phyloP scores from a whole-genome alignment of 2,797 vertebrate species.

The Poecilia picta region DNA sequence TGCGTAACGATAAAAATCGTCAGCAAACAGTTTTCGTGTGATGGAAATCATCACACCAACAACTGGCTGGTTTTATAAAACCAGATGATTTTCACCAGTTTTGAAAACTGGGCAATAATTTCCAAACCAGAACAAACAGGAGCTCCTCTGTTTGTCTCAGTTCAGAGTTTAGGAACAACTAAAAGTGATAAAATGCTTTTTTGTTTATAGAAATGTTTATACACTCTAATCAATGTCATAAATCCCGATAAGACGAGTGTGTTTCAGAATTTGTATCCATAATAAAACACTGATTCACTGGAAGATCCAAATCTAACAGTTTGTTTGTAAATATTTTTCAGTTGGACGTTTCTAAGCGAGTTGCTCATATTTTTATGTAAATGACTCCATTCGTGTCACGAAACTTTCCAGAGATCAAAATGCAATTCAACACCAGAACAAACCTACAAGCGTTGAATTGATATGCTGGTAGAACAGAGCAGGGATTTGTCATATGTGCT shows the following conservation, averaged over 20 bases:
- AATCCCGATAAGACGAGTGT: neutral
- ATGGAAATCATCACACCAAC: no score
- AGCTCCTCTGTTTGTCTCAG: neutral
- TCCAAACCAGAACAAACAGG: neutral
- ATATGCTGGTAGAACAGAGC: neutral
- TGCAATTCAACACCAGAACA: neutral
- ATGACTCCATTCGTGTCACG: neutral
- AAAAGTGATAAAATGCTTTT: neutral
- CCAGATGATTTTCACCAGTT: no score
- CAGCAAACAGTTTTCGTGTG: no score
- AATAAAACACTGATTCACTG: neutral
- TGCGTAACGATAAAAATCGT: no score
- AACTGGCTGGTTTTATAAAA: no score
- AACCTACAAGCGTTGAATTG: neutral
- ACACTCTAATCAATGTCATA: no score
- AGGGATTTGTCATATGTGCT: conserved; percentile 10
- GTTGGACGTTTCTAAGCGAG: neutral
- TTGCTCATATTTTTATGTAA: neutral
- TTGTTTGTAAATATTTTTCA: neutral
- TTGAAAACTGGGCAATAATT: no score
- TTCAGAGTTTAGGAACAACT: neutral
- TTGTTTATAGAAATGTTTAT: neutral
- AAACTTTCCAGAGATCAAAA: neutral
- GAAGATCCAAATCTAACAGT: neutral
- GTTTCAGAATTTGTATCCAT: neutral